These are phyloP conservation scores for Lydus trimaculatus DNA, from an alignment of 2,888 invertebrate genomes.

Conservation along the genomic window DNA sequence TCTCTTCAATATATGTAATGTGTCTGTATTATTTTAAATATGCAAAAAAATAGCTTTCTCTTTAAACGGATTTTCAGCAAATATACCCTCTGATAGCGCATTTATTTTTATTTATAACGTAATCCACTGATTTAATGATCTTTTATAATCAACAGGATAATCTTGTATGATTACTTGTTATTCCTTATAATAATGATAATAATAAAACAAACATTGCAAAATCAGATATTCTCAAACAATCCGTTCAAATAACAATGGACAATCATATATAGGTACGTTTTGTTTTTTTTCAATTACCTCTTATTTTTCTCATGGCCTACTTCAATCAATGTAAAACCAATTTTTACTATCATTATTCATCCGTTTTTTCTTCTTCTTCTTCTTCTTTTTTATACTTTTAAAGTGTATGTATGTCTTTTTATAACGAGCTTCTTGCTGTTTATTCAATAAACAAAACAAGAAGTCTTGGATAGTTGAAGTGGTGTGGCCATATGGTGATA, in stretches of 20 bases:
- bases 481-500: constrained; percentile 9
- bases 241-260: constrained; percentile 23
- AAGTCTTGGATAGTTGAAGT: constrained; percentile 7
- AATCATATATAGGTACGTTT: constrained; percentile 3
- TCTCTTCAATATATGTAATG: background rate
- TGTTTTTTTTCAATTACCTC: background rate
- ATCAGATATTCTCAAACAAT: constrained; percentile 12
- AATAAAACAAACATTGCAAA: constrained; percentile 22
- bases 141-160: background rate
- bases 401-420: background rate
- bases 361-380: too few species aligned
- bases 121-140: too few species aligned
- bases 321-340: constrained; percentile 19
- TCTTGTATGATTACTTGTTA: background rate
- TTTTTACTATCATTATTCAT: constrained; percentile 9
- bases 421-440: constrained; percentile 2
- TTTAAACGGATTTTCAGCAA: background rate
- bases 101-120: background rate
- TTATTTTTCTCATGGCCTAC: constrained; percentile 24
- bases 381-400: too few species aligned
- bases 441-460: constrained; percentile 2
- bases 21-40: too few species aligned
- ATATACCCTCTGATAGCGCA: background rate
- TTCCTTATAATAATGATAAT: background rate
- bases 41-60: constrained; percentile 1